phyloP scores from a whole-genome alignment of 2,888 invertebrate genomes.

The Odontocerum albicorne region DNA sequence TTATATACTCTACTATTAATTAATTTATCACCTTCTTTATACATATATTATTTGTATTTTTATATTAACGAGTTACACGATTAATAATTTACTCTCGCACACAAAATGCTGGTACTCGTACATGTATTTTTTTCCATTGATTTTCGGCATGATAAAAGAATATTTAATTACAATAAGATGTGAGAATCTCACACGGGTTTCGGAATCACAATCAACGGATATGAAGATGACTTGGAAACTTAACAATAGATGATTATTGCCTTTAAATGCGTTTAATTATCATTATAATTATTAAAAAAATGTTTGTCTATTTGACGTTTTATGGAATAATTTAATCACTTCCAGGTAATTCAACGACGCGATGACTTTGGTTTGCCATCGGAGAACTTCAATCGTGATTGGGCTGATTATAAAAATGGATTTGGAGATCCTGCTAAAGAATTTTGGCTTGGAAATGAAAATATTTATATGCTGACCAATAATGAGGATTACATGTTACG shows the following conservation, averaged over 20 bases:
- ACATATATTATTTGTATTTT: no score
- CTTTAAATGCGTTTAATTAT: not conserved
- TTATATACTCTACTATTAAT: no score
- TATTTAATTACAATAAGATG: not conserved
- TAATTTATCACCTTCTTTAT: no score
- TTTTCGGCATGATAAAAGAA: no score
- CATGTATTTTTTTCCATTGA: no score
- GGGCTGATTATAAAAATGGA: slow-evolving; percentile 91
- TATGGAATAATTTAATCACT: slow-evolving; percentile 2
- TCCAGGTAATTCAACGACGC: slow-evolving; percentile 84
- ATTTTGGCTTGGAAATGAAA: slow-evolving; percentile 92
- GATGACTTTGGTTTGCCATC: slow-evolving; percentile 86
- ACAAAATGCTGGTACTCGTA: no score
- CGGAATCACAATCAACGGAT: slow-evolving; percentile 15
- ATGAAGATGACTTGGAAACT: not conserved
- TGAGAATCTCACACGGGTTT: slow-evolving; percentile 6
- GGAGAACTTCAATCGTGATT: slow-evolving; percentile 89
- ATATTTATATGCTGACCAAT: slow-evolving; percentile 90
- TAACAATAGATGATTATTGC: slow-evolving; percentile 14
- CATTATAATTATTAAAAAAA: not conserved
- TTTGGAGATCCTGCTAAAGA: slow-evolving; percentile 89
- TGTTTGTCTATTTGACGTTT: not conserved
- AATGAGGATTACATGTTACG: slow-evolving; percentile 87
- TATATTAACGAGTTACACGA: no score
- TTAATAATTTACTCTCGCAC: no score